Evolutionary conservation across 2,797 vertebrate genomes (phyloP).

Genomic region (Remorina albescens): DNA sequence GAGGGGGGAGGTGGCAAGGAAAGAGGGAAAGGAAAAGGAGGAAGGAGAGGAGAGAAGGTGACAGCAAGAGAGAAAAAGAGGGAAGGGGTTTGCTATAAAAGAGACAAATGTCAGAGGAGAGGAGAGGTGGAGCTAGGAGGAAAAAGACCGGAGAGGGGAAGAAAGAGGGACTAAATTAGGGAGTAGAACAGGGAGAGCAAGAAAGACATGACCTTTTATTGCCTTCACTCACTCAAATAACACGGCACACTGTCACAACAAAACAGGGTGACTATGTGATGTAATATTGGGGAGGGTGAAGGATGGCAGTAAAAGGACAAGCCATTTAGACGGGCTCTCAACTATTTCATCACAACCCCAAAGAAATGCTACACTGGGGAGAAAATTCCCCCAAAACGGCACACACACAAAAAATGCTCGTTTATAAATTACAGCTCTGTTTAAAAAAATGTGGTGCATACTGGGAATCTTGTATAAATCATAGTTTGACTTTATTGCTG

Average conservation of each 20-base stretch:
- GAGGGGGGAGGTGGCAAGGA: conserved; percentile 21
- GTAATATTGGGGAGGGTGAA: conserved; percentile 24
- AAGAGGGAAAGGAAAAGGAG: conserved; percentile 28
- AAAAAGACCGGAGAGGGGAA: conserved; percentile 47
- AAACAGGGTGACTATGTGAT: conserved; percentile 47
- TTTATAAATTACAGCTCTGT: conserved; percentile 19
- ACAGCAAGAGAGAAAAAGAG: conserved; percentile 1
- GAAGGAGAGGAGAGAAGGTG: conserved; percentile 42
- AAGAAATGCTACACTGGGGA: conserved; percentile 18
- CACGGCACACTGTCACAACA: conserved; percentile 61
- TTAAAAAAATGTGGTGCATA: neutral
- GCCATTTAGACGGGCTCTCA: conserved; percentile 12
- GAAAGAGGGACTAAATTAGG: conserved; percentile 52
- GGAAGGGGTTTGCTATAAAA: conserved; percentile 61
- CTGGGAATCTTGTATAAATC: conserved; percentile 21
- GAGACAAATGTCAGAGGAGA: conserved; percentile 72
- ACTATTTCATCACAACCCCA: neutral
- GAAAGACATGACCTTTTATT: conserved; percentile 75
- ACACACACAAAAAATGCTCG: conserved; percentile 3
- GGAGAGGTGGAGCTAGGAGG: conserved; percentile 43
- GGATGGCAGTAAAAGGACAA: conserved; percentile 37
- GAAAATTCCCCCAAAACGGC: neutral
- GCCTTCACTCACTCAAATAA: conserved; percentile 69
- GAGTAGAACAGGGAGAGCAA: conserved; percentile 38
- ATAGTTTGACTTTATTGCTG: conserved; percentile 13